Evolutionary conservation across 1,140 invertebrate species (phyloP).

Genomic region (Macrostomum lignano): DNA sequence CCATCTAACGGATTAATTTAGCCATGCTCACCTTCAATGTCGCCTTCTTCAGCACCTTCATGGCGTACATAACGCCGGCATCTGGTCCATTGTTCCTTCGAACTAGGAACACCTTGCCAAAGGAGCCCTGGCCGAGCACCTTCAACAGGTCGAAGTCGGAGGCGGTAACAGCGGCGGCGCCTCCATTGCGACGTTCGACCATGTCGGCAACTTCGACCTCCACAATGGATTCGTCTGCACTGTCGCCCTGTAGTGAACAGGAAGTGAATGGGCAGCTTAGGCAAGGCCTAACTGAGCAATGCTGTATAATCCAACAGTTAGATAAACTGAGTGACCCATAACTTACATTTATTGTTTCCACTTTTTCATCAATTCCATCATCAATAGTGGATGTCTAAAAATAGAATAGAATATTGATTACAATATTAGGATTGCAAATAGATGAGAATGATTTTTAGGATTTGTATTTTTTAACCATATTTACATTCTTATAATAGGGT

Average conservation of each 20-base stretch:
- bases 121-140: conserved; percentile 89
- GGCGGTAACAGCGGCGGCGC: conserved; percentile 63
- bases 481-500: no score
- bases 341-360: no score
- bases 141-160: conserved; percentile 83
- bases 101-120: conserved; percentile 90
- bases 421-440: no score
- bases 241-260: conserved; percentile 5
- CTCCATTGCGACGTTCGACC: conserved; percentile 57
- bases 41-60: conserved; percentile 95
- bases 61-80: conserved; percentile 75
- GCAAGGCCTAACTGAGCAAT: no score
- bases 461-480: no score
- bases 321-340: no score
- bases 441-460: no score
- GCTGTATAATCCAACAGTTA: no score
- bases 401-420: no score
- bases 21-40: conserved; percentile 51
- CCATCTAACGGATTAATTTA: background rate
- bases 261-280: no score
- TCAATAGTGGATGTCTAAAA: no score
- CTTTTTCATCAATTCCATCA: no score
- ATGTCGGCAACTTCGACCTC: background rate
- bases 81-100: conserved; percentile 64
- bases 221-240: conserved; percentile 8